Base-by-base conservation (phyloP, 1,140 invertebrate genomes). In the Diploscapter pachys region DNA sequence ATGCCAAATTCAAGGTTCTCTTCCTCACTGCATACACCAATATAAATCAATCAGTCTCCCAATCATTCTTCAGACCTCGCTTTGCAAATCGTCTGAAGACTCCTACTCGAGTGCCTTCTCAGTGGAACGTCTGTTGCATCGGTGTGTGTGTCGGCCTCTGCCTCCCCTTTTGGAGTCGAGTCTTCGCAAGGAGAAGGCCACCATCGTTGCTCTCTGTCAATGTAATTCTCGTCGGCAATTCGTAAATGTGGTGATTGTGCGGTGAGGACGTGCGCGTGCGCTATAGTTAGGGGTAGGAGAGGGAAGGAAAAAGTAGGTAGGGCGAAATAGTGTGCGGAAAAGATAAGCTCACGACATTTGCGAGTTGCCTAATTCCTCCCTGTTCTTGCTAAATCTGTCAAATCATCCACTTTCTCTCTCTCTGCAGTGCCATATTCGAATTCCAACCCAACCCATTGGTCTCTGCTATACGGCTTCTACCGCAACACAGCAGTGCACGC, bases 381-480 rank as follows among this genome's bases (percentile, higher is more conserved):
- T 11, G 9, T 59, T 59, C 57, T 59, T 31, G 2, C 2, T 2
- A 53, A 8, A 50, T 13, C 13, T 56, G 13, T 71, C 56, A 49
- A 31, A 49, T 71, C 56, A 11, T 50, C n/a, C 56, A 2, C 11
- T n/a, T n/a, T 71, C 64, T 50, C 13, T 11, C 54, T 69, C 8
- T 65, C 6, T 71, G 5, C 56, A 71, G 61, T 50, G 62, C 71
- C 71, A 59, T 72, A 67, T 52, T 72, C 71, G 4, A 62, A 13
- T 70, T 59, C 71, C 5, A 67, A 59, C 9, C 11, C 51, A 13
- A 9, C 13, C 9, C 71, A 72, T 51, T 72, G 71, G 71, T 11
- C 48, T 5, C 53, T 72, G 59, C 59, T 72, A 2, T 56, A 50
- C 63, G n/a, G n/a, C 71, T 72, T 72, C 71, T 72, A 71, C 59